Percentiles rank a stretch among this genome's conserved stretches.
Conservation (phyloP, 2,113 vertebrate genomes). For the Malurus elegans region DNA sequence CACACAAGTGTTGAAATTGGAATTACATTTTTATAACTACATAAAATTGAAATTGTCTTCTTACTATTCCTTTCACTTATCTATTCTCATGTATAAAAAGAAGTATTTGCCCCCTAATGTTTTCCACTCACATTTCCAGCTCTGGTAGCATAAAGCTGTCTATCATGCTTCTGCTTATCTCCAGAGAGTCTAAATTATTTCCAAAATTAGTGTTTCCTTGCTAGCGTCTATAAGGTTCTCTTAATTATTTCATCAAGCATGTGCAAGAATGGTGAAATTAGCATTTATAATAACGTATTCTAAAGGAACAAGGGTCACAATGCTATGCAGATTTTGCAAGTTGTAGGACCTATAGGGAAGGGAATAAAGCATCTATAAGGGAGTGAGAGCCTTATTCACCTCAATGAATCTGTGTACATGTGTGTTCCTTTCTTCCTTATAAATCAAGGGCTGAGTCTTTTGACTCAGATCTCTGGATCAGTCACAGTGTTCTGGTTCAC, state of each 20-base stretch:
- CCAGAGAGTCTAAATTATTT: neutral
- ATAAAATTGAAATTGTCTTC: neutral
- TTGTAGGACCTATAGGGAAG: neutral
- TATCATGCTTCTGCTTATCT: neutral
- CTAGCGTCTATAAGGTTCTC: neutral
- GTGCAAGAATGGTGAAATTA: neutral
- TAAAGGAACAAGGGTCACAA: neutral
- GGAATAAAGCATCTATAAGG: neutral
- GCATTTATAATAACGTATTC: neutral
- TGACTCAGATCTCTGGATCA: neutral
- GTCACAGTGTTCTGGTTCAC: neutral
- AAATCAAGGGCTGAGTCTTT: neutral
- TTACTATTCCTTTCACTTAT: neutral
- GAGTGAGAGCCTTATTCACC: neutral
- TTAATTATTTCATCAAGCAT: neutral
- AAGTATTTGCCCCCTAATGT: neutral
- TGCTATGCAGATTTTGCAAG: neutral
- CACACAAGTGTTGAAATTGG: neutral
- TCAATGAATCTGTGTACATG: fast-evolving
- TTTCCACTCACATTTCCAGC: neutral
- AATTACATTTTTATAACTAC: neutral
- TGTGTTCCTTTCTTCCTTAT: neutral
- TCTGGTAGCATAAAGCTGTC: neutral
- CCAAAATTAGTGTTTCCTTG: neutral
- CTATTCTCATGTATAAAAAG: neutral